Evolutionary conservation across 2,888 invertebrate species (phyloP), one percentile per base, ranked within the genome.

Genomic region (Ectemnius lituratus): DNA sequence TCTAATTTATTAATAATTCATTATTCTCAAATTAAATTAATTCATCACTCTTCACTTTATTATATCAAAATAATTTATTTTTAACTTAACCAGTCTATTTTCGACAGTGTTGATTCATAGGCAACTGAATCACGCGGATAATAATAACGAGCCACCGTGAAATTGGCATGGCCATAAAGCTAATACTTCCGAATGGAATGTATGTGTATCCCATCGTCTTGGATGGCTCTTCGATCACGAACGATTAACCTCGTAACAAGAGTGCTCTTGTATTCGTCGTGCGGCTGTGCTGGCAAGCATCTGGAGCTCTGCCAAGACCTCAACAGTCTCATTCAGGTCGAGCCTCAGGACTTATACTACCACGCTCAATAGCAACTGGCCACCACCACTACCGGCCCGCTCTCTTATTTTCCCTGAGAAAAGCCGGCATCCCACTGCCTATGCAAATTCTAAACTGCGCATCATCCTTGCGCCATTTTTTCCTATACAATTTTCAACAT

Each of bases 321-420:
- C 80, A 80, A 80, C 80, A 78, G 79, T 81, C 80, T 83, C 85
- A 85, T 85, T 85, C 80, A 74, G 85, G 84, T 83, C 84, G 83
- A 79, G 80, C 75, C 78, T 70, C 47, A 67, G 71, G 69, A 76
- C 62, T 76, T 69, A 65, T 77, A 79, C 75, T 70, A 62, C 75
- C 71, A 58, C 80, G 80, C 80, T 86, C 85, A 81, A 86, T 86
- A 86, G 86, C 82, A 83, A 84, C 74, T 84, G 82, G 84, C 84
- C 79, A 69, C 81, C 79, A 69, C 81, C 83, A 77, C 71, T 58
- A 73, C 73, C 62, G 68, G 57, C 62, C 78, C 81, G 82, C 79
- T 81, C 79, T 81, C 67, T 78, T 76, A 83, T 81, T 81, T 80
- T 79, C 65, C 66, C 37, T 37, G 37, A 11, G 37, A 37, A 37